Conservation (phyloP, 2,888 invertebrate species). For the Yponomeuta malinellus region DNA sequence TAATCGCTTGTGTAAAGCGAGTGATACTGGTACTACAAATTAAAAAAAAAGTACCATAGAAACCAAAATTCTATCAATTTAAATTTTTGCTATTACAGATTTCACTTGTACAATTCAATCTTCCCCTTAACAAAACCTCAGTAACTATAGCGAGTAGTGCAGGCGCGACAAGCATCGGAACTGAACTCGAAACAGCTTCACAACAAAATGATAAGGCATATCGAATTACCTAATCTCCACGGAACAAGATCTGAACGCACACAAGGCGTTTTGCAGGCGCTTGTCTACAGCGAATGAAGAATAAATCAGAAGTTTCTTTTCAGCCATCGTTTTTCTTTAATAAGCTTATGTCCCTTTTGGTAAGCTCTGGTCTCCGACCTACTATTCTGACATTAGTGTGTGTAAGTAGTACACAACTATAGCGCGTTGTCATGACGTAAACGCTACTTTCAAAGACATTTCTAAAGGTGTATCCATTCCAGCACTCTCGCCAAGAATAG, state of each 20-base stretch:
- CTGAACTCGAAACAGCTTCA: slow-evolving; percentile 7
- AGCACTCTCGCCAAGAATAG: no score
- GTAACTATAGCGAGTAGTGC: not conserved
- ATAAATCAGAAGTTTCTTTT: no score
- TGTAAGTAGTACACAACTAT: not conserved
- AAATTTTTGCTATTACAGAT: not conserved
- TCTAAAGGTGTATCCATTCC: no score
- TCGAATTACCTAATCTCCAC: slow-evolving; percentile 25
- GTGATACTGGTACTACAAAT: no score
- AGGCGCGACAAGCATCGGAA: slow-evolving; percentile 12
- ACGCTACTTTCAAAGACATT: no score
- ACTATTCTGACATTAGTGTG: not conserved
- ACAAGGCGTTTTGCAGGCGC: slow-evolving; percentile 28
- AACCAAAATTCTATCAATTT: no score
- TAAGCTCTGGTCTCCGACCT: not conserved
- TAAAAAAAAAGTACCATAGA: no score
- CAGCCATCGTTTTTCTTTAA: no score
- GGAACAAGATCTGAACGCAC: slow-evolving; percentile 28
- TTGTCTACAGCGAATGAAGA: slow-evolving; percentile 20
- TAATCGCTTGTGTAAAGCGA: no score
- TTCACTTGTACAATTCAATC: not conserved
- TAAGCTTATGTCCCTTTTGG: no score
- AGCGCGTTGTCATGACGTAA: no score
- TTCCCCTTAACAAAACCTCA: slow-evolving; percentile 2
- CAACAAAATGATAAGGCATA: slow-evolving; percentile 13